A percentile compares a stretch with the other conserved stretches of the same genome.
These are phyloP conservation scores for Rhagonycha fulva DNA, from an alignment of 2,888 invertebrate species.

Conservation along the genomic window DNA sequence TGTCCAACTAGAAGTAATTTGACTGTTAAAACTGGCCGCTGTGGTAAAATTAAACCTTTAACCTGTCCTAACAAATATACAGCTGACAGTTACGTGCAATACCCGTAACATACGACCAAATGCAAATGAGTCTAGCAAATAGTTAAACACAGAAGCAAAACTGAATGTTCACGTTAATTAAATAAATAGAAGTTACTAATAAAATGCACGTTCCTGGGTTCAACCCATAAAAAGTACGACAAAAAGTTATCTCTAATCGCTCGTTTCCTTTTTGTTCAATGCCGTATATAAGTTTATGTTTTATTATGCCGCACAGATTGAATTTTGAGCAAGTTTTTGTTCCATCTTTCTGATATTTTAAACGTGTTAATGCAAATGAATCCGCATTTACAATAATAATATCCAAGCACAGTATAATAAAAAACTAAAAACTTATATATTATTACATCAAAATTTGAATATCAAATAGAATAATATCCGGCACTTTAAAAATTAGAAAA, in stretches of 20 bases:
- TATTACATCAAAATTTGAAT: not conserved
- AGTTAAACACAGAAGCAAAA: conserved; percentile 3
- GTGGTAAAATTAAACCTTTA: conserved; percentile 22
- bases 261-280: conserved; percentile 5
- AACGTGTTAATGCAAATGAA: not conserved
- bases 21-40: conserved; percentile 12
- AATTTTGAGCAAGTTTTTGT: conserved; percentile 5
- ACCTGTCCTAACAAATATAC: conserved; percentile 16
- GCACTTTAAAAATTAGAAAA: no score
- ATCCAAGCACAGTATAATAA: not conserved
- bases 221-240: conserved; percentile 2
- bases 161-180: conserved; percentile 14
- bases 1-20: conserved; percentile 22
- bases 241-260: conserved; percentile 12
- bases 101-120: conserved; percentile 13
- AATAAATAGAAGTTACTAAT: conserved; percentile 13
- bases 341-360: not conserved
- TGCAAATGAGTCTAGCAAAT: conserved; percentile 17
- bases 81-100: conserved; percentile 11
- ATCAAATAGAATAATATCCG: not conserved
- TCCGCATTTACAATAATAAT: not conserved
- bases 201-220: not conserved
- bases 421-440: not conserved
- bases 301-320: conserved; percentile 6
- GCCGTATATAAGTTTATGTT: conserved; percentile 3